Conservation (phyloP, 1,140 invertebrate genomes). For the Nautilus pompilius region DNA sequence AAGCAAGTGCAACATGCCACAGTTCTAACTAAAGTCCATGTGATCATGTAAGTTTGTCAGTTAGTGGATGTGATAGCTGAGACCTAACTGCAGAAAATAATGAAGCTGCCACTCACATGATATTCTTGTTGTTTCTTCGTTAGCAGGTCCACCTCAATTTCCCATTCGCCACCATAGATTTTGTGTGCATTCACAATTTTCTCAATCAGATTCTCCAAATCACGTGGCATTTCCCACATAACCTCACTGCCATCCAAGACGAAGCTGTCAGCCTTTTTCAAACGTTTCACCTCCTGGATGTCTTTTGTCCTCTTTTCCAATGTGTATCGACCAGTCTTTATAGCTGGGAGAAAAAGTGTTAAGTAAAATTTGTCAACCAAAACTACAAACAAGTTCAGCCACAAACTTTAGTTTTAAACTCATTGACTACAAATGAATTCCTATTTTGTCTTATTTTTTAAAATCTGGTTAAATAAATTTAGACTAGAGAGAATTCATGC, state of each 20-base stretch:
- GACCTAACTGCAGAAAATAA: no score
- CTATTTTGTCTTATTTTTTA: no score
- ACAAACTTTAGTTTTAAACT: no score
- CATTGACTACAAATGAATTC: no score
- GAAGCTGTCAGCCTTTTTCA: conserved; percentile 11
- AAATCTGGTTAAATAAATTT: no score
- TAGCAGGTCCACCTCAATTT: background rate
- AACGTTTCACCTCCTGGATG: conserved; percentile 43
- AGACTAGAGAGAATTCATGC: no score
- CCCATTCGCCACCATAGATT: background rate
- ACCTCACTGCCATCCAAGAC: background rate
- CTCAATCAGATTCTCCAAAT: background rate
- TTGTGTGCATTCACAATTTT: background rate
- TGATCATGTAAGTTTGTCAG: no score
- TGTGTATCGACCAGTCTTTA: conserved; percentile 52
- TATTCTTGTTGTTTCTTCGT: background rate
- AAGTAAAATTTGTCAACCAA: no score
- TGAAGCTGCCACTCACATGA: background rate
- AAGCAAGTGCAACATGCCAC: no score
- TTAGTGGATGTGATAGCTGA: no score
- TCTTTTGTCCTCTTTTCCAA: conserved; percentile 48
- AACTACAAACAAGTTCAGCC: no score
- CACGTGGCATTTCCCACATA: background rate
- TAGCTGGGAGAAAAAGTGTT: conserved; percentile 21
- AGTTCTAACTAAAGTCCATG: no score